phyloP scores from a whole-genome alignment of 2,797 vertebrate genomes.

The Anolis apletophallus region DNA sequence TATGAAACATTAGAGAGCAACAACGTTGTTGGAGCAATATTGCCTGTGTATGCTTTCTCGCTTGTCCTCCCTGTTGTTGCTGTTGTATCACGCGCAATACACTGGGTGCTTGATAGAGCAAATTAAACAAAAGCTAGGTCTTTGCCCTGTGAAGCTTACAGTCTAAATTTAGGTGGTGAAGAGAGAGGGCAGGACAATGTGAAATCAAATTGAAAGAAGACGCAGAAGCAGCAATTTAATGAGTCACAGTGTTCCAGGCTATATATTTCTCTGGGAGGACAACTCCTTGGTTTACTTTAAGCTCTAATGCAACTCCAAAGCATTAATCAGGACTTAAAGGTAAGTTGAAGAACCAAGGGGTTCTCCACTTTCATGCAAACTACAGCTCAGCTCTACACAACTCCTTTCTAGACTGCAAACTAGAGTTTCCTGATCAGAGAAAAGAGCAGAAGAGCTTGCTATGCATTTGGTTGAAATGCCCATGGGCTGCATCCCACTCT shows the following conservation, averaged over 20 bases:
- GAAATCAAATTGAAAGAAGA: neutral
- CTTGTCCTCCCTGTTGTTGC: neutral
- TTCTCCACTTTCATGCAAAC: neutral
- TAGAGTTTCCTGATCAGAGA: too few species aligned
- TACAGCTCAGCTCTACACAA: too few species aligned
- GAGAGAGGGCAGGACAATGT: neutral
- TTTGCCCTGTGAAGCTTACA: neutral
- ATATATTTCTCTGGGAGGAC: neutral
- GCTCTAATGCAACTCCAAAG: neutral
- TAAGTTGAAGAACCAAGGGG: neutral
- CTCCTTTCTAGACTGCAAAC: too few species aligned
- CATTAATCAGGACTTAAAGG: neutral
- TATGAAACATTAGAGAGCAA: constrained; percentile 44
- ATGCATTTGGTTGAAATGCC: too few species aligned
- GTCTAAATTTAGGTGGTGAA: neutral
- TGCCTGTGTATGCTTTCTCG: neutral
- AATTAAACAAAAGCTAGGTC: neutral
- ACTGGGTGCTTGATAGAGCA: neutral
- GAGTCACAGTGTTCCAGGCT: neutral
- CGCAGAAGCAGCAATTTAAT: neutral
- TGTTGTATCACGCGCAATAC: neutral
- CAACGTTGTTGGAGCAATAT: neutral
- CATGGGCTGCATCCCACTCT: too few species aligned
- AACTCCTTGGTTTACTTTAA: neutral
- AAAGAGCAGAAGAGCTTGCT: too few species aligned